These are phyloP conservation scores for Homalodisca vitripennis DNA, from an alignment of 1,140 invertebrate genomes.

Conservation along the genomic window DNA sequence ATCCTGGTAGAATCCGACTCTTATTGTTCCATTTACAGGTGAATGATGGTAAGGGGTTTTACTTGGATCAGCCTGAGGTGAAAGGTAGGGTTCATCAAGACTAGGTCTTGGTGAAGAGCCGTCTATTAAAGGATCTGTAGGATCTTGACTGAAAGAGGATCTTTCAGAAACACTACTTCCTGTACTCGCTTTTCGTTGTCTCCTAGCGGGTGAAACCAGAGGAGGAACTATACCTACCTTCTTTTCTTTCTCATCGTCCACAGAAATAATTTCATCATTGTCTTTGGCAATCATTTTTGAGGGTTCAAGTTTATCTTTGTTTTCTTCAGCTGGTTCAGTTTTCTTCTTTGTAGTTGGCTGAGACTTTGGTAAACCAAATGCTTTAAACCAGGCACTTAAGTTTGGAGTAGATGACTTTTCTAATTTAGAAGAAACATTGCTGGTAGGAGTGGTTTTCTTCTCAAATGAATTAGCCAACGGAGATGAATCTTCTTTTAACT, in stretches of 20 bases:
- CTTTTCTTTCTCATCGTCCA: constrained; percentile 38
- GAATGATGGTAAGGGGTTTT: constrained; percentile 61
- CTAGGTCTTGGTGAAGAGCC: constrained; percentile 59
- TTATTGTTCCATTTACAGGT: constrained; percentile 67
- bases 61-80: constrained; percentile 60
- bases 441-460: constrained; percentile 41
- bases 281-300: constrained; percentile 2
- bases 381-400: constrained; percentile 87
- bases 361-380: constrained; percentile 77
- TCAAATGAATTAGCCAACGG: constrained; percentile 31
- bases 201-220: constrained; percentile 48
- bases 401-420: constrained; percentile 77
- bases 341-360: constrained; percentile 44
- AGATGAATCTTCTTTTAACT: constrained; percentile 44
- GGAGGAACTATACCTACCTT: constrained; percentile 41
- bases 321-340: constrained; percentile 39
- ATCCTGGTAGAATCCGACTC: constrained; percentile 77
- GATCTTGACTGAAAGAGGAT: constrained; percentile 71
- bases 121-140: constrained; percentile 52
- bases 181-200: constrained; percentile 64
- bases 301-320: constrained; percentile 21
- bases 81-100: constrained; percentile 63
- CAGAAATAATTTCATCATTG: constrained; percentile 34
- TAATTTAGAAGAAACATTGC: constrained; percentile 52
- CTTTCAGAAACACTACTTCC: constrained; percentile 71